Base-by-base conservation (phyloP, 2,888 invertebrate genomes). In the Apotomis turbidana region DNA sequence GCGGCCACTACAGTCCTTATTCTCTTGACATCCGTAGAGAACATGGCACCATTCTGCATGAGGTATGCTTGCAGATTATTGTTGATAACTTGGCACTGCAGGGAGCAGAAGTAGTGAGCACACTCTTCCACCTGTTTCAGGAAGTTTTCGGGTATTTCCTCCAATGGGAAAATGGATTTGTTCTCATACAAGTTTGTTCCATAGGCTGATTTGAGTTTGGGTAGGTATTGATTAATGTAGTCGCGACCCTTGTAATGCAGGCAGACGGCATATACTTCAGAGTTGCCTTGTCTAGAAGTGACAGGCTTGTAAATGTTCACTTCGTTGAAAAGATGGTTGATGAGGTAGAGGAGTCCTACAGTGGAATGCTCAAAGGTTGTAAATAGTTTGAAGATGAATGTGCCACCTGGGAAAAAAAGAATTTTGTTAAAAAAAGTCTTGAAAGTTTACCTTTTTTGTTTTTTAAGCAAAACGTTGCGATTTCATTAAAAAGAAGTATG, bases 261-360 rank as follows among this genome's bases (percentile, higher is more conserved):
- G 80, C 97, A 97, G 44, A 99, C 92, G 0, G 98, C 94, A 83
- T 99, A 99, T 0, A 97, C 95, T 89, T 99, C 99, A 0, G 99
- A 99, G 88, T 99, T 99, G 6, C 99, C 99, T 82, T 97, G 96
- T 83, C 98, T 97, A n/a, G 99, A 99, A 0, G 97, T 97, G 0
- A 95, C 96, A 0, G 99, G 99, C 85, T 99, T 99, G 84, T 96
- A 97, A 15, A 97, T 93, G 77, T 95, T 93, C 0, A 99, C 95
- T 83, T 95, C 90, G 46, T 94, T 84, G 85, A 99, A 99, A 13
- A 94, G 80, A 79, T 96, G 96, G 79, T 95, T 95, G 4, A 99
- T 91, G 9, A 99, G 88, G 84, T 96, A 98, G 67, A 99, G 86
- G 4, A 98, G 88, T 75, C 95, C 95, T 0, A 98, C 94, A 0